Base-by-base conservation (phyloP, 2,888 invertebrate species). In the Dasysyrphus albostriatus region DNA sequence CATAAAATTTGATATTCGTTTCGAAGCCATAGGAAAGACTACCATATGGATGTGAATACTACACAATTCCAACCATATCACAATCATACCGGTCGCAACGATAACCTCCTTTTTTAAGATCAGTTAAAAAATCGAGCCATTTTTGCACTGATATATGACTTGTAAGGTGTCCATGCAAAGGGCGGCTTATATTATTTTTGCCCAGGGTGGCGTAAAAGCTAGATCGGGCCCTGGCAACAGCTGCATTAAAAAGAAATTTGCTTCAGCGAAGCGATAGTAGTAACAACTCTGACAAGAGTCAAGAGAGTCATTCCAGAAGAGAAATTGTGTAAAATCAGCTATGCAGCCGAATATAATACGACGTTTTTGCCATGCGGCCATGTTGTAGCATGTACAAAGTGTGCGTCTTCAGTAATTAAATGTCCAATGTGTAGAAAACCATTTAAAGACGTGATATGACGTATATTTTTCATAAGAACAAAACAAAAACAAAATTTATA, bases 301-400 rank as follows among this genome's bases (percentile, higher is more conserved):
- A n/a, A n/a, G 58, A 69, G 61, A 70, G 78, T n/a, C 81, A 90
- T 91, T 88, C 94, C 94, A 67, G 94, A 95, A 90, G 94, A 94
- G 83, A 95, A 95, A 90, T 93, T 97, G 89, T 99, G 98, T 93
- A 98, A 97, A 94, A 98, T 99, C 89, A 99, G 99, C 93, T 98
- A 96, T 93, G 96, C 95, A 82, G 96, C 96, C 90, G 98, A 98
- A 93, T 95, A 97, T 89, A 96, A 96, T 89, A 96, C 98, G 85
- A 96, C 98, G 89, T 98, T 99, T 93, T 94, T 98, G 90, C 98
- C 99, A 67, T 99, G 99, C 93, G 97, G 98, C 88, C 99, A 99
- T 93, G 96, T 98, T 90, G 96, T 98, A 76, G 96, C 98, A 69
- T 99, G 99, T 93, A 96, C 96, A 74, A 96, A 96, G 90, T 99